Evolutionary conservation across 2,888 invertebrate genomes (phyloP).

Genomic region (Molorchus minor): DNA sequence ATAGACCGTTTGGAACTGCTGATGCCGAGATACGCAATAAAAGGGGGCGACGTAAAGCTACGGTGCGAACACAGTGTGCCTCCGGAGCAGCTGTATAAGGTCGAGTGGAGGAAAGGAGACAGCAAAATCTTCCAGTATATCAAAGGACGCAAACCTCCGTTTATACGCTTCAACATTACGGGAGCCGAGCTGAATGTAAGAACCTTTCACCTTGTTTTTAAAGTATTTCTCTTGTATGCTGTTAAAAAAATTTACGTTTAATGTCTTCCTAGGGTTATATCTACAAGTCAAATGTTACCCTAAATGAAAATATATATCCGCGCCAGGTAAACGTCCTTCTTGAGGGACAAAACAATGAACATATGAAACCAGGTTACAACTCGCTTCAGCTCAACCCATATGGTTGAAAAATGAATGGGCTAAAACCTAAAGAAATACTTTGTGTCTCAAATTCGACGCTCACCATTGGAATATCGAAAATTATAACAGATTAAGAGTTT

Average conservation of each 20-base stretch:
- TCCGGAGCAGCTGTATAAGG: slow-evolving; percentile 79
- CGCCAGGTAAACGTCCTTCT: no score
- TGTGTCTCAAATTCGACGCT: no score
- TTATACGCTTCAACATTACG: slow-evolving; percentile 72
- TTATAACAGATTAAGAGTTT: no score
- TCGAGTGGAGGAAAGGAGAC: slow-evolving; percentile 76
- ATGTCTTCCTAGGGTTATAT: background rate
- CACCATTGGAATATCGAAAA: no score
- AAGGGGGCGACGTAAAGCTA: slow-evolving; percentile 75
- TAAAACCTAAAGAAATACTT: no score
- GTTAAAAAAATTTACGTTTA: background rate
- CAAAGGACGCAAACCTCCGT: slow-evolving; percentile 79
- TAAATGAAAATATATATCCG: no score
- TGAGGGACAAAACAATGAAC: no score
- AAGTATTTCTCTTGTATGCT: slow-evolving; percentile 3
- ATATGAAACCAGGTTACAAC: no score
- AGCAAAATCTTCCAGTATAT: slow-evolving; percentile 84
- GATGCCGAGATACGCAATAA: slow-evolving; percentile 73
- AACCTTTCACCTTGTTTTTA: slow-evolving; percentile 44
- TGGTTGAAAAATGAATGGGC: no score
- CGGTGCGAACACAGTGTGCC: slow-evolving; percentile 81
- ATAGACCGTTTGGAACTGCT: slow-evolving; percentile 60
- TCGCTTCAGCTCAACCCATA: no score
- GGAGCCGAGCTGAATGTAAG: slow-evolving; percentile 82
- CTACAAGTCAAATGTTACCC: background rate